These are phyloP conservation scores for Formica aserva DNA, from an alignment of 2,888 invertebrate genomes.

Conservation along the genomic window DNA sequence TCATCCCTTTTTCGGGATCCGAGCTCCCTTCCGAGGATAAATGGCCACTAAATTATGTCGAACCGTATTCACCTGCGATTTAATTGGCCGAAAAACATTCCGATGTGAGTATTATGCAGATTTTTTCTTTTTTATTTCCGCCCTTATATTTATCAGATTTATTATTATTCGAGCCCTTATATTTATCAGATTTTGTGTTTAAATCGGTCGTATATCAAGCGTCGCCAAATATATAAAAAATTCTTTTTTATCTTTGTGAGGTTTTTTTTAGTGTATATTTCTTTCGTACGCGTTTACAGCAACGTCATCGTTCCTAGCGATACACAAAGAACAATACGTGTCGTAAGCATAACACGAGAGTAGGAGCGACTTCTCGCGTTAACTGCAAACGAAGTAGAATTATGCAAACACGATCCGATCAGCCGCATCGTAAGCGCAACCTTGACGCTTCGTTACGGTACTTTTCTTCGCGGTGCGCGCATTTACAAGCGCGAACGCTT, in stretches of 20 bases:
- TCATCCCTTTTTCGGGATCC: conserved; percentile 11
- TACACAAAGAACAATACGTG: background rate
- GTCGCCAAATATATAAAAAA: too few species aligned
- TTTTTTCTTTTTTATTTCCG: conserved; percentile 5
- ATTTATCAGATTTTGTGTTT: background rate
- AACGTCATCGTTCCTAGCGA: background rate
- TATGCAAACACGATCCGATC: conserved; percentile 52
- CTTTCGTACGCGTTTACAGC: background rate
- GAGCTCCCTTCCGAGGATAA: background rate
- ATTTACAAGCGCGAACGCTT: conserved; percentile 38
- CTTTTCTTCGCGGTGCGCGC: conserved; percentile 52
- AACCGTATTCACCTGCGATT: background rate
- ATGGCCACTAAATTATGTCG: conserved; percentile 8
- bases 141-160: too few species aligned
- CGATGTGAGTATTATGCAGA: background rate
- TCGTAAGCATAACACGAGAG: background rate
- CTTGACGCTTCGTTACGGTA: conserved; percentile 57
- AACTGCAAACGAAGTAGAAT: conserved; percentile 40
- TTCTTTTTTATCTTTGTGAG: too few species aligned
- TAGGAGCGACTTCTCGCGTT: conserved; percentile 16
- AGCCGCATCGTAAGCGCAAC: conserved; percentile 50
- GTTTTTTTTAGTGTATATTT: background rate
- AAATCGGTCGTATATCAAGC: background rate
- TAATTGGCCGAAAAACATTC: conserved; percentile 21
- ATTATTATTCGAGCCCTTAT: too few species aligned